Evolutionary conservation across 2,888 invertebrate species (phyloP), one percentile per base, ranked within the genome.

Genomic region (Formica aserva): DNA sequence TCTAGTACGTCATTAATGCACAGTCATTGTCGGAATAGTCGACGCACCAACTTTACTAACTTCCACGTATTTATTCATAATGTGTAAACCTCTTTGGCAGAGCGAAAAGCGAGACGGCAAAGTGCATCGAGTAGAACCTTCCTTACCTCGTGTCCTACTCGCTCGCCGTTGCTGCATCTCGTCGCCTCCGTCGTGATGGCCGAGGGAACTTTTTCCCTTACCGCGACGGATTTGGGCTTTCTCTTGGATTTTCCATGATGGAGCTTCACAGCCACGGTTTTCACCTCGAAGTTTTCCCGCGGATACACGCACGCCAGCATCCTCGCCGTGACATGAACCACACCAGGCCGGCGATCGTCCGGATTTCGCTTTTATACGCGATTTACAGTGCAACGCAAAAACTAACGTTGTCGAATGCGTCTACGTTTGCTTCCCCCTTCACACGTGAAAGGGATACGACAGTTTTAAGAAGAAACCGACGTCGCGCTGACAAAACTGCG

Each of bases 261-360:
- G 69, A 93, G 90, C 85, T 93, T 93, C 71, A 93, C 92, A 72
- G 92, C 93, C 83, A 92, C 93, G 71, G 93, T 86, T 88, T 94
- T 94, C 86, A 93, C 92, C 83, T 92, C 93, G 87, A 94, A 94
- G 91, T 91, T 94, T 88, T 94, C 94, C 87, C 94, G 87, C 76
- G 94, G 94, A 89, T 94, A 94, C 35, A 94, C 94, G 91, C 94
- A 94, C 85, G 94, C 93, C 86, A 94, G 90, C 94, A 94, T 94
- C 78, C 81, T 86, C 66, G 38, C 35, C 13, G 26, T 57, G 48
- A 38, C 82, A 48, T 52, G 38, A n/a, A 62, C 29, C 15, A 0
- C 32, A 6, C 32, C 13, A 69, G 60, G 69, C 71, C 60, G 65
- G 62, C 69, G 63, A 41, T 18, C 67, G 82, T 62, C 32, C 48